A percentile compares a stretch with the other conserved stretches of the same genome.
phyloP scores from a whole-genome alignment of 1,140 invertebrate genomes.

The Papilio helenus region DNA sequence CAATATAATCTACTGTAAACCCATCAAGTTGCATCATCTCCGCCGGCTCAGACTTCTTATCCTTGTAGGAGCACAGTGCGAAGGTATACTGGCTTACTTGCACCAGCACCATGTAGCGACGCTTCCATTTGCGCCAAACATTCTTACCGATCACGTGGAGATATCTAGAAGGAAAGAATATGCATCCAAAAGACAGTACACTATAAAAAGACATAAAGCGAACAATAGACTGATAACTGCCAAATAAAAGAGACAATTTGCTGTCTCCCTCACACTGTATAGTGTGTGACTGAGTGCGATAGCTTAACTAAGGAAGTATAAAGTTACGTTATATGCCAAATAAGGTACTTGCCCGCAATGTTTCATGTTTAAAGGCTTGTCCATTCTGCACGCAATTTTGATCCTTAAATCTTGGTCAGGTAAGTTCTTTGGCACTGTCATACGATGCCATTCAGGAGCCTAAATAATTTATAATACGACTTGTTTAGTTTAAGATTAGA shows the following conservation, averaged over 20 bases:
- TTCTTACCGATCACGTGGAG: conserved; percentile 97
- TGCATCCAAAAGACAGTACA: not conserved
- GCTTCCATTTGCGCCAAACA: conserved; percentile 99
- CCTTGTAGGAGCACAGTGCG: conserved; percentile 99
- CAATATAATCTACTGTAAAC: conserved; percentile 99
- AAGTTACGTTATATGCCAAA: not conserved
- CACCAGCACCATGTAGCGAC: conserved; percentile 98
- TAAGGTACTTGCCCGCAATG: conserved; percentile 91
- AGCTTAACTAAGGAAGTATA: not conserved
- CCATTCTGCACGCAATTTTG: conserved; percentile 98
- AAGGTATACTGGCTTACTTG: conserved; percentile 99
- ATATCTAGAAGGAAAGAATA: conserved; percentile 85
- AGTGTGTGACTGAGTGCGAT: not conserved
- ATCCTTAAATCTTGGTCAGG: conserved; percentile 98
- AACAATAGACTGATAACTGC: not conserved
- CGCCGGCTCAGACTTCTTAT: conserved; percentile 99
- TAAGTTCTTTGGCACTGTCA: conserved; percentile 97
- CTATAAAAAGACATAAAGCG: not conserved
- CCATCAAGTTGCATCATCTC: conserved; percentile 99
- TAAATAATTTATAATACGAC: conserved; percentile 61
- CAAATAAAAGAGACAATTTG: not conserved
- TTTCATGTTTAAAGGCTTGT: conserved; percentile 99
- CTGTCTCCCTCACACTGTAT: not conserved
- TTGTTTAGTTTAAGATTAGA: not conserved
- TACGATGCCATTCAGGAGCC: conserved; percentile 98